A percentile compares a stretch with the other conserved stretches of the same genome.
These are phyloP conservation scores for Actenoides lindsayi DNA, from an alignment of 2,113 vertebrate species.

Conservation along the genomic window DNA sequence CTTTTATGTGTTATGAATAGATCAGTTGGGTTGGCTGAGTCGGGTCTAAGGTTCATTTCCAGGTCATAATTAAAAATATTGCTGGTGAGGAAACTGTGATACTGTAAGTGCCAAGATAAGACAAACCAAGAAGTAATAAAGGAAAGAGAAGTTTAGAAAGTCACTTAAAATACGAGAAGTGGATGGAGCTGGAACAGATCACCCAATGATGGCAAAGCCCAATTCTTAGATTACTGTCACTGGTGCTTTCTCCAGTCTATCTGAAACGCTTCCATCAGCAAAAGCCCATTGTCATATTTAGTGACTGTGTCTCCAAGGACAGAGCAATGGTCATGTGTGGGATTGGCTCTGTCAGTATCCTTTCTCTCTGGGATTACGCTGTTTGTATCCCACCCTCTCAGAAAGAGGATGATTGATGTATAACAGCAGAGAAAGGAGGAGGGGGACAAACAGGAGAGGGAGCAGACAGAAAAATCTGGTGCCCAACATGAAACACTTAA, in stretches of 20 bases:
- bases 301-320: background rate
- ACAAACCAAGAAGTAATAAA: background rate
- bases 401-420: background rate
- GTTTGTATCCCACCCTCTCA: background rate
- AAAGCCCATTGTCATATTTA: background rate
- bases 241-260: background rate
- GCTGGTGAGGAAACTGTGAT: background rate
- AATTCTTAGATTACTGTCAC: background rate
- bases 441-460: background rate
- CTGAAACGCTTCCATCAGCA: background rate
- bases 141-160: background rate
- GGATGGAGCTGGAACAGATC: background rate
- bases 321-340: background rate
- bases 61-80: background rate
- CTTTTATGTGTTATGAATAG: background rate
- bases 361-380: background rate
- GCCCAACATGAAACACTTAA: background rate
- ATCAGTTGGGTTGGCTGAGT: background rate
- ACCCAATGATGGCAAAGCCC: background rate
- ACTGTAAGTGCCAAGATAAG: background rate
- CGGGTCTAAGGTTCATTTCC: background rate
- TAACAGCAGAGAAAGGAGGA: background rate
- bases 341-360: background rate
- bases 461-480: background rate
- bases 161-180: background rate